These are phyloP conservation scores for Macrostomum lignano DNA, from an alignment of 1,140 invertebrate genomes.

Conservation along the genomic window DNA sequence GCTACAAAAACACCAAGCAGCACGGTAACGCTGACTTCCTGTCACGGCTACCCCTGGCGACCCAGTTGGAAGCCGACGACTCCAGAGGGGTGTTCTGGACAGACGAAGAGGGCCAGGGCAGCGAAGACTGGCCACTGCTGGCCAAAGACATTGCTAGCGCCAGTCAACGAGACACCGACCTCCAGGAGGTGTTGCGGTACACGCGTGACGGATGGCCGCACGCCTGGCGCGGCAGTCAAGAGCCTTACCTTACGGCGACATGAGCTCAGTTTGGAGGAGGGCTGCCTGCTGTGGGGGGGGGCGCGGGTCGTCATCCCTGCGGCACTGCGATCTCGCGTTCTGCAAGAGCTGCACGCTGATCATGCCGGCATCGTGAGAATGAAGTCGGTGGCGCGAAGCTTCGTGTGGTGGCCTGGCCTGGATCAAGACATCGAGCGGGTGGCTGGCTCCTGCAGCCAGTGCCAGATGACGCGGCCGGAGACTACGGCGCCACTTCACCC, in stretches of 20 bases:
- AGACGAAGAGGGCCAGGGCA: no score
- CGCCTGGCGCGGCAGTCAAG: no score
- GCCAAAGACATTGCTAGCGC: constrained; percentile 4
- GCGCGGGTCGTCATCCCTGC: constrained; percentile 22
- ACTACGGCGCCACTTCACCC: constrained; percentile 8
- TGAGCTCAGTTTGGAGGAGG: no score
- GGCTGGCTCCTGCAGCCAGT: constrained; percentile 23
- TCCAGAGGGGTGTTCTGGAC: no score
- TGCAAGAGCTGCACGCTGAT: constrained; percentile 24
- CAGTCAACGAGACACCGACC: background rate
- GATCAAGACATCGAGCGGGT: constrained; percentile 22
- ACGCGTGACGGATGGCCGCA: background rate
- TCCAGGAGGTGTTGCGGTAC: background rate
- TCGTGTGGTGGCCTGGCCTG: constrained; percentile 30
- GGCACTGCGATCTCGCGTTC: constrained; percentile 13
- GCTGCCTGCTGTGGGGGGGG: constrained; percentile 12
- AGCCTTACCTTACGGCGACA: no score
- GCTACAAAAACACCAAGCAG: constrained; percentile 11
- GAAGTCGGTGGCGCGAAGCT: constrained; percentile 27
- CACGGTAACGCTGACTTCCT: constrained; percentile 14
- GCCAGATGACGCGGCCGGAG: constrained; percentile 11
- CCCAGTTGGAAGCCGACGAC: no score
- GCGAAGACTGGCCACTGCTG: background rate
- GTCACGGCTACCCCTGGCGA: constrained; percentile 10
- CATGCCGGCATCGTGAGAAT: constrained; percentile 30